Evolutionary conservation across 92 coral and sea anemone genomes (phyloP).

Genomic region (Epizoanthus stellaris): DNA sequence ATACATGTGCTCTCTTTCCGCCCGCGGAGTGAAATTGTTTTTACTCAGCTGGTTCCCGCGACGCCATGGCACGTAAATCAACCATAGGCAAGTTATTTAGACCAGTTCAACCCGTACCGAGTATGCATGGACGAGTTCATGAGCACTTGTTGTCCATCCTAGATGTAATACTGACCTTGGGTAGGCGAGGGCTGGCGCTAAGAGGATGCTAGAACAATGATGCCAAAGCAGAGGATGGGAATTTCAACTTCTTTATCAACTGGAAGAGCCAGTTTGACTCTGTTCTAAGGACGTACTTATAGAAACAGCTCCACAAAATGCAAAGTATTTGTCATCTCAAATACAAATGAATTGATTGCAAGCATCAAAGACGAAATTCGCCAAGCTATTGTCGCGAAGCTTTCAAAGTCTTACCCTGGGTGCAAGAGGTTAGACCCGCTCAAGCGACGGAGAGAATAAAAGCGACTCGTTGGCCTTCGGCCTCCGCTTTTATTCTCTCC

Average conservation of each 20-base stretch:
- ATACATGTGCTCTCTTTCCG: too few species aligned
- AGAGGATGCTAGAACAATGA: too few species aligned
- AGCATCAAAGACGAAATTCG: neutral
- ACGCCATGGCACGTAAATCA: too few species aligned
- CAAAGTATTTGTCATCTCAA: slow-evolving; percentile 6
- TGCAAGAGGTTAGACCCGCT: too few species aligned
- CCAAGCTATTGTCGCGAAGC: neutral
- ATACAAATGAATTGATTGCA: slow-evolving; percentile 17
- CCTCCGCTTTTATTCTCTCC: neutral
- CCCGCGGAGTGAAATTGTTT: too few species aligned
- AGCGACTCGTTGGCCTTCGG: too few species aligned
- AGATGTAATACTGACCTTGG: too few species aligned
- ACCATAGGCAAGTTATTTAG: too few species aligned
- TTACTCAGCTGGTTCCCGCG: too few species aligned
- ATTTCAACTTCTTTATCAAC: neutral
- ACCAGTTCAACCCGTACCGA: neutral
- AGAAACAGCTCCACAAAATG: slow-evolving; percentile 42
- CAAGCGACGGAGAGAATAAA: too few species aligned
- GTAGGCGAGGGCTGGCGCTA: too few species aligned
- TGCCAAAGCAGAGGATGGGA: neutral
- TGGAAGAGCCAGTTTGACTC: slow-evolving; percentile 15
- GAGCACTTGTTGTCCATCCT: too few species aligned
- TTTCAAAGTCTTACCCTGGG: neutral
- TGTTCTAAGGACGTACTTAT: slow-evolving; percentile 16
- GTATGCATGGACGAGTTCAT: neutral